Evolutionary conservation across 2,888 invertebrate genomes (phyloP).

Genomic region (Macrophya alboannulata): DNA sequence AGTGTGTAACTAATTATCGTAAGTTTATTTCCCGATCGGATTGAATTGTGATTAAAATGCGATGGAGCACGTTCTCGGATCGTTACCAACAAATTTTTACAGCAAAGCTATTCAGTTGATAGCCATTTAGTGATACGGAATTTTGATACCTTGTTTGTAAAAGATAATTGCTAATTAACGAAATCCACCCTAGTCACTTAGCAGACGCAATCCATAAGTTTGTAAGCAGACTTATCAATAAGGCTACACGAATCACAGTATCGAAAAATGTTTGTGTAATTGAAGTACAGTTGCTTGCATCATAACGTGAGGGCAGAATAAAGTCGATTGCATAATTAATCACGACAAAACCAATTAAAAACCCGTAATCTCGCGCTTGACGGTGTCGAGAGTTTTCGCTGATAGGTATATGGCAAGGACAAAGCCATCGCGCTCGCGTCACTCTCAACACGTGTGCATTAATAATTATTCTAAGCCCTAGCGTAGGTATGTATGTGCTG

Average conservation of each 20-base stretch:
- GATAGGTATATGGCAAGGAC: neutral
- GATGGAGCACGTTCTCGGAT: slow-evolving; percentile 51
- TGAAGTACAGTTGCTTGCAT: neutral
- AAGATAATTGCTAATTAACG: slow-evolving; percentile 46
- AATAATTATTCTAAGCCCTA: slow-evolving; percentile 46
- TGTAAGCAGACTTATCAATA: neutral
- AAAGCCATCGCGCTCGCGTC: slow-evolving; percentile 23
- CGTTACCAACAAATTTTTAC: slow-evolving; percentile 34
- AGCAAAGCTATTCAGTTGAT: slow-evolving; percentile 23
- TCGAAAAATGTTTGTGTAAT: neutral
- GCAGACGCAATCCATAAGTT: slow-evolving; percentile 11
- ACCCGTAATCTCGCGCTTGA: slow-evolving; percentile 7
- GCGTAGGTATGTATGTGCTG: neutral
- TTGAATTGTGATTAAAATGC: slow-evolving; percentile 53
- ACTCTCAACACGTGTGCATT: slow-evolving; percentile 50
- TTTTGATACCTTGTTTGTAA: neutral
- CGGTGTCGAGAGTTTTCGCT: slow-evolving; percentile 42
- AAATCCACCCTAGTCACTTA: neutral
- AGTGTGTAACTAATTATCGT: slow-evolving; percentile 45
- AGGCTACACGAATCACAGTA: neutral
- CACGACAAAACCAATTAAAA: slow-evolving; percentile 49
- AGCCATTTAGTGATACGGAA: slow-evolving; percentile 13
- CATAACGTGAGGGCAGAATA: slow-evolving; percentile 15
- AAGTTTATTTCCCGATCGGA: slow-evolving; percentile 48
- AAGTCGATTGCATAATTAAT: slow-evolving; percentile 40